phyloP scores from a whole-genome alignment of 92 coral and sea anemone species.

The Porites rus region DNA sequence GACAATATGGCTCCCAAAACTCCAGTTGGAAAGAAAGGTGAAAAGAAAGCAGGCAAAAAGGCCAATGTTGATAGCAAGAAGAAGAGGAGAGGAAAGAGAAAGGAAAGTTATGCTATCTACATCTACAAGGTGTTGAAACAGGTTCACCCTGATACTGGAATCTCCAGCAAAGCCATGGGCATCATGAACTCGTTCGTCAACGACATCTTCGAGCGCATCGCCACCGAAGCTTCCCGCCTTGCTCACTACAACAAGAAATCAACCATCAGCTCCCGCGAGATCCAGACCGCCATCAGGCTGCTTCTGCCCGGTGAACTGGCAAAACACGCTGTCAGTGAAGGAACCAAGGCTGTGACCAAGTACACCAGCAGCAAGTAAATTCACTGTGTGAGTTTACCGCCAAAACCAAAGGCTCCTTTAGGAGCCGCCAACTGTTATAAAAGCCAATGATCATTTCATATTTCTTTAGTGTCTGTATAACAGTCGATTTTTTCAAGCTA shows the following conservation, averaged over 20 bases:
- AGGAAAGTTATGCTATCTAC: constrained; percentile 96
- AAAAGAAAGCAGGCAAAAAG: constrained; percentile 50
- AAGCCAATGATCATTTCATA: neutral
- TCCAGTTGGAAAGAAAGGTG: constrained; percentile 48
- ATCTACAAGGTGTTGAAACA: constrained; percentile 85
- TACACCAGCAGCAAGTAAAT: constrained; percentile 92
- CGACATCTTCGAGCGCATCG: constrained; percentile 88
- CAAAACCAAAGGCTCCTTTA: constrained; percentile 83
- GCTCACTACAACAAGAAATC: constrained; percentile 89
- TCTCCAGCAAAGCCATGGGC: constrained; percentile 92
- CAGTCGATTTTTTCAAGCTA: neutral
- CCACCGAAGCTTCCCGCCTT: constrained; percentile 80
- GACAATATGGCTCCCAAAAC: constrained; percentile 39
- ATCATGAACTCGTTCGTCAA: constrained; percentile 89
- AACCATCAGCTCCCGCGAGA: constrained; percentile 92
- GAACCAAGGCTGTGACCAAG: constrained; percentile 98
- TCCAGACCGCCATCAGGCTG: constrained; percentile 82
- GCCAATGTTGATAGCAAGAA: constrained; percentile 36
- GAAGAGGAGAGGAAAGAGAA: constrained; percentile 66
- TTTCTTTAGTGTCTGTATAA: neutral
- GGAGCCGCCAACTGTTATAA: constrained; percentile 75
- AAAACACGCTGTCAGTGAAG: constrained; percentile 94
- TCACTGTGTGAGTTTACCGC: constrained; percentile 27
- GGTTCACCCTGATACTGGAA: constrained; percentile 79
- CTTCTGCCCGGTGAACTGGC: constrained; percentile 90